Percentiles rank a stretch among this genome's conserved stretches.
Conservation (phyloP, 2,888 invertebrate species). For the Drosophila ezoana region DNA sequence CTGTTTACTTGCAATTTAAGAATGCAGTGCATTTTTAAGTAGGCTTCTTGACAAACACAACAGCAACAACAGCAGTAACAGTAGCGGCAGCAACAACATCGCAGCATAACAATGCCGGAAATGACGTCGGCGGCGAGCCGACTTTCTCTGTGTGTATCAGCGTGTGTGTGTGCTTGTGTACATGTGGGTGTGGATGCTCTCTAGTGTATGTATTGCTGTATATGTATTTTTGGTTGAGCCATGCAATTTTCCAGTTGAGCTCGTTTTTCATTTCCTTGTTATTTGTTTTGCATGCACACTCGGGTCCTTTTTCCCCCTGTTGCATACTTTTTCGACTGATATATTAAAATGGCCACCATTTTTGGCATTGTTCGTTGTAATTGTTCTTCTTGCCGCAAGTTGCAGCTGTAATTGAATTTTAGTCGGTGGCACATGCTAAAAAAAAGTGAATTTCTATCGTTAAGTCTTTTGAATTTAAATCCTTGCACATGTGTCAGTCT, state of each 20-base stretch:
- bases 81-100: slow-evolving; percentile 6
- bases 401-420: slow-evolving; percentile 74
- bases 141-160: slow-evolving; percentile 31
- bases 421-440: slow-evolving; percentile 18
- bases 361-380: slow-evolving; percentile 35
- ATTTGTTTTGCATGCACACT: slow-evolving; percentile 71
- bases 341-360: slow-evolving; percentile 67
- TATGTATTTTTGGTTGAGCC: slow-evolving; percentile 33
- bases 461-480: slow-evolving; percentile 33
- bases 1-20: slow-evolving; percentile 54
- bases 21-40: slow-evolving; percentile 71
- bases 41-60: slow-evolving; percentile 55
- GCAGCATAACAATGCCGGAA: slow-evolving; percentile 57
- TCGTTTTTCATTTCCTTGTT: slow-evolving; percentile 79
- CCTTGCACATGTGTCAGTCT: slow-evolving; percentile 31
- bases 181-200: slow-evolving; percentile 13
- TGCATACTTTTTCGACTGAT: slow-evolving; percentile 56
- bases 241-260: slow-evolving; percentile 78
- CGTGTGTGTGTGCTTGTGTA: slow-evolving; percentile 20
- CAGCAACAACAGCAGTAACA: slow-evolving; percentile 29
- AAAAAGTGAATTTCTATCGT: slow-evolving; percentile 6
- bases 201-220: slow-evolving; percentile 20
- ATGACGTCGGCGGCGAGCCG: slow-evolving; percentile 69
- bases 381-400: slow-evolving; percentile 50
- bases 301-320: slow-evolving; percentile 24